Evolutionary conservation across 2,797 vertebrate species (phyloP), one percentile per base, ranked within the genome.

Genomic region (Danionella dracula): DNA sequence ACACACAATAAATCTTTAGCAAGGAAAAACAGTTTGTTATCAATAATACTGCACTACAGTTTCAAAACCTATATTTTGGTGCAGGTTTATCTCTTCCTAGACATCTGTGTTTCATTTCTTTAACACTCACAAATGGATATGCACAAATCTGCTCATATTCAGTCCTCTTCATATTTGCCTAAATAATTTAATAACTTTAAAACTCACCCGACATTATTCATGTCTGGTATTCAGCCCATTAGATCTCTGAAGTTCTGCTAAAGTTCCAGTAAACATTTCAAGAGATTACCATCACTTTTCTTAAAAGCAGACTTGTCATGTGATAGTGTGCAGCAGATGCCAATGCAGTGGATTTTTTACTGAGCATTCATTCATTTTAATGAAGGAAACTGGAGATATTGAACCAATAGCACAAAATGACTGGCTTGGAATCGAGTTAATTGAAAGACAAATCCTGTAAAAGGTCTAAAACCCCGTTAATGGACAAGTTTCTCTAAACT

Each of bases 381-480:
- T 46, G 41, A 51, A 70, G 45, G 29, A 57, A 82, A 85, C 76
- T 78, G 82, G 53, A 63, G 27, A 83, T 77, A 78, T 83, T 82
- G 79, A 83, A 78, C 83, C 76, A 80, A 84, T 80, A 60, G 51
- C 71, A 77, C 80, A 83, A 85, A 87, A 88, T 86, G 85, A 88
- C 80, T 83, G 81, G 74, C 80, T 83, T 85, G 82, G 84, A 84
- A 81, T 73, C 73, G 78, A 84, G 82, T 84, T 87, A 87, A 89
- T 89, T 85, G 85, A 83, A 84, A 86, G 85, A 80, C 83, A 82
- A 84, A 83, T 81, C 78, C 76, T 82, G 78, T 79, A 86, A 89
- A 89, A 85, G 84, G 81, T 61, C 78, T 81, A 72, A 86, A 86
- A 87, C 85, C 75, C 68, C 80, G 70, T 82, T 87, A 88, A 87